These are phyloP conservation scores for Gavia stellata DNA, from an alignment of 2,113 vertebrate genomes.

Conservation along the genomic window DNA sequence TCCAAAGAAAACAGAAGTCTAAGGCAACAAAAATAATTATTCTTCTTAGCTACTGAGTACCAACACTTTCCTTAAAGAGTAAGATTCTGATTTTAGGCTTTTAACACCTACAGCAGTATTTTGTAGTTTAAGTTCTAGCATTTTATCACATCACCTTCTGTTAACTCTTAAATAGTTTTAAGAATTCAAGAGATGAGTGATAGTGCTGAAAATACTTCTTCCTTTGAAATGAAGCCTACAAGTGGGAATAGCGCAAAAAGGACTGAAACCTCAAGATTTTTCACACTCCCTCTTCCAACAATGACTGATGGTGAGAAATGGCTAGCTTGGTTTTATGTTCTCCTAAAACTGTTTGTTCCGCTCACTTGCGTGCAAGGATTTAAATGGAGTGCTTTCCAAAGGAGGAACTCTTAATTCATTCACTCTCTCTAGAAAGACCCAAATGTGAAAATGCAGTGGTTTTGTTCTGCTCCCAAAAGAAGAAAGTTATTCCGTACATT, in stretches of 20 bases:
- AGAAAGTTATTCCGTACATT: neutral
- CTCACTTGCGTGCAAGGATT: neutral
- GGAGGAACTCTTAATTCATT: neutral
- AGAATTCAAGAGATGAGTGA: slow-evolving; percentile 3
- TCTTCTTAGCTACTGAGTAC: neutral
- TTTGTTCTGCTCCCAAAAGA: neutral
- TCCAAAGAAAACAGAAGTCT: neutral
- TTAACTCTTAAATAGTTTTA: slow-evolving; percentile 32
- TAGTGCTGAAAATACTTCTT: slow-evolving; percentile 3
- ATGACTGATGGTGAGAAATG: neutral
- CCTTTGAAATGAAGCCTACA: neutral
- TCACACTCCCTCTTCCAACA: slow-evolving; percentile 11
- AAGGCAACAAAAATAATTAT: neutral
- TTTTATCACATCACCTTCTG: slow-evolving; percentile 43
- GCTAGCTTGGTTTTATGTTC: neutral
- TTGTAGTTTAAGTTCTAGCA: neutral
- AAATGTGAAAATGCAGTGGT: neutral
- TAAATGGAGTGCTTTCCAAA: neutral
- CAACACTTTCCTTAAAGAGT: neutral
- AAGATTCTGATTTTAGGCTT: slow-evolving; percentile 17
- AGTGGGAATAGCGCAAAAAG: neutral
- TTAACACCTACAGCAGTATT: slow-evolving; percentile 30
- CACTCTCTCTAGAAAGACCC: neutral
- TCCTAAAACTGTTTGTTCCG: neutral
- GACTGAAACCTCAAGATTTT: neutral